Evolutionary conservation across 2,888 invertebrate species (phyloP).

Genomic region (Epinotia bilunana): DNA sequence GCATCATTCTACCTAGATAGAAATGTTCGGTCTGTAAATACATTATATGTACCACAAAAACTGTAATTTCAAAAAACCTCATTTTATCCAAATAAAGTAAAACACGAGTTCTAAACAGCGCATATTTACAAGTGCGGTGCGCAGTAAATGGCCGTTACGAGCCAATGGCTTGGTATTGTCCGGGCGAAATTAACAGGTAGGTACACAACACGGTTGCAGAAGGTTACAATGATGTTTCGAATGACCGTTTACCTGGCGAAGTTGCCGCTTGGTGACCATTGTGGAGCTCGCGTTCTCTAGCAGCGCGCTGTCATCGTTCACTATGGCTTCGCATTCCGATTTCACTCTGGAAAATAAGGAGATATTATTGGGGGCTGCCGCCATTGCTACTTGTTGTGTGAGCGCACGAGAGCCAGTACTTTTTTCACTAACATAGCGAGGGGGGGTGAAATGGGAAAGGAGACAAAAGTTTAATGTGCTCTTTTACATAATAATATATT

Average conservation of each 20-base stretch:
- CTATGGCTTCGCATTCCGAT: conserved; percentile 79
- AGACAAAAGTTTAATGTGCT: no score
- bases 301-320: conserved; percentile 68
- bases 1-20: not conserved
- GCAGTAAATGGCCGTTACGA: conserved; percentile 25
- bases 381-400: not conserved
- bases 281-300: conserved; percentile 61
- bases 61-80: conserved; percentile 1
- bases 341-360: conserved; percentile 68
- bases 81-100: not conserved
- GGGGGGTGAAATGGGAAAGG: no score
- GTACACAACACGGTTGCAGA: not conserved
- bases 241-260: conserved; percentile 68
- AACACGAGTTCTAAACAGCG: not conserved
- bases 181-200: conserved; percentile 28
- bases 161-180: conserved; percentile 41
- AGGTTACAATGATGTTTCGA: conserved; percentile 34
- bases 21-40: not conserved
- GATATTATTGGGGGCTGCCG: not conserved
- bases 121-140: not conserved
- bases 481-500: no score
- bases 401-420: no score
- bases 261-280: conserved; percentile 61
- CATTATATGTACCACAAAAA: not conserved
- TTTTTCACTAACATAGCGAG: no score